Percentiles rank a stretch among this genome's conserved stretches.
phyloP scores from a whole-genome alignment of 2,888 invertebrate genomes.

The Monochamus alternatus region DNA sequence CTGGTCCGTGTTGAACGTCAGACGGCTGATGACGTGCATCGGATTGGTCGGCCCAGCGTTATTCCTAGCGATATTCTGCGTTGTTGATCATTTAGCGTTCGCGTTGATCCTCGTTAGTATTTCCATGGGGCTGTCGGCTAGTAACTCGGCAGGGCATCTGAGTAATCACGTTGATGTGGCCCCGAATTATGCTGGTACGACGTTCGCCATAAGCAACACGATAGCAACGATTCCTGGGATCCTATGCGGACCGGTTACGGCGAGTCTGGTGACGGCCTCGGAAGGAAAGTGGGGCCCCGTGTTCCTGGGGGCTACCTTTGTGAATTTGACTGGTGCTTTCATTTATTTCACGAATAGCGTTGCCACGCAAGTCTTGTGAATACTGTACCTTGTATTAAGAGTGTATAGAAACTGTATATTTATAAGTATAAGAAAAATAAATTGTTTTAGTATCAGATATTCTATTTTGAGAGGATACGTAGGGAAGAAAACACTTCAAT shows the following conservation, averaged over 20 bases:
- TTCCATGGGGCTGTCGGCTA: constrained; percentile 83
- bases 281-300: constrained; percentile 84
- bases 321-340: constrained; percentile 82
- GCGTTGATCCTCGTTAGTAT: constrained; percentile 83
- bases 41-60: constrained; percentile 83
- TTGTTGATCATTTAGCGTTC: constrained; percentile 78
- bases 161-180: constrained; percentile 86
- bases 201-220: constrained; percentile 85
- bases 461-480: neutral
- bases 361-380: constrained; percentile 77
- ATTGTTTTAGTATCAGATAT: constrained; percentile 28
- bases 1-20: constrained; percentile 80
- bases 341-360: constrained; percentile 83
- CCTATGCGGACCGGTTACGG: constrained; percentile 83
- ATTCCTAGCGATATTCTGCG: constrained; percentile 80
- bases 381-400: constrained; percentile 17
- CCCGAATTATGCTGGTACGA: constrained; percentile 84
- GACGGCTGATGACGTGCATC: constrained; percentile 81
- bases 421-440: constrained; percentile 45
- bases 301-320: constrained; percentile 80
- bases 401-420: constrained; percentile 48
- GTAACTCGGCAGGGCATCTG: constrained; percentile 83
- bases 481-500: no score
- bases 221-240: constrained; percentile 85
- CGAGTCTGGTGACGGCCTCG: constrained; percentile 80